These are phyloP conservation scores for Spisula solida DNA, from an alignment of 2,888 invertebrate genomes.

Conservation along the genomic window DNA sequence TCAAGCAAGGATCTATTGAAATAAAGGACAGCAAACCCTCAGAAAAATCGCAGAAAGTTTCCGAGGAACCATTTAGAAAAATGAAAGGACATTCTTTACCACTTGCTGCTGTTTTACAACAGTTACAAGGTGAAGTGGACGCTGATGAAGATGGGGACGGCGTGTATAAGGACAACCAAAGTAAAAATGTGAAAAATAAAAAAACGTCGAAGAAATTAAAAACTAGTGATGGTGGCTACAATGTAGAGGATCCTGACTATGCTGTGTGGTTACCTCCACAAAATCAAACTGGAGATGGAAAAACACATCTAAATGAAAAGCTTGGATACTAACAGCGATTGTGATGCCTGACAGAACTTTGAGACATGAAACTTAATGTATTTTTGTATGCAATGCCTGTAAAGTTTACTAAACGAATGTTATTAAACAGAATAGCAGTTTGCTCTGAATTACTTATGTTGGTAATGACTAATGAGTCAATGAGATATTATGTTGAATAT, in stretches of 20 bases:
- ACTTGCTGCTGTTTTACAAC: conserved; percentile 66
- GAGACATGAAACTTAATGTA: too few species aligned
- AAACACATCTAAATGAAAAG: conserved; percentile 93
- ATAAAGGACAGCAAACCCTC: background rate
- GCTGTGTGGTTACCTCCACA: conserved; percentile 93
- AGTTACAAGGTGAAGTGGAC: conserved; percentile 63
- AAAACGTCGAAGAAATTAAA: conserved; percentile 49
- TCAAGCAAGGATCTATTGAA: background rate
- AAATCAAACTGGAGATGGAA: conserved; percentile 93
- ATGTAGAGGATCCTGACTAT: conserved; percentile 89
- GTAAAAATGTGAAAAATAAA: conserved; percentile 49
- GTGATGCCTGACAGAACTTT: too few species aligned
- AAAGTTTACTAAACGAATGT: too few species aligned
- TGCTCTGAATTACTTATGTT: too few species aligned
- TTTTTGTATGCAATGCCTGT: too few species aligned
- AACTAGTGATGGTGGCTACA: conserved; percentile 57
- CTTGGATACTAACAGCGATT: conserved; percentile 90
- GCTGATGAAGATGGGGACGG: conserved; percentile 24
- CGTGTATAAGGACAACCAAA: conserved; percentile 25
- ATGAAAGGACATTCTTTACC: conserved; percentile 63
- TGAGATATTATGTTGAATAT: too few species aligned
- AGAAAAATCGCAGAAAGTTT: conserved; percentile 23
- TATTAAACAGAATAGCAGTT: too few species aligned
- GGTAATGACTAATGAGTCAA: too few species aligned
- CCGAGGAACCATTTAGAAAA: background rate